Evolutionary conservation across 2,888 invertebrate species (phyloP), one percentile per base, ranked within the genome.

Genomic region (Ochlodes sylvanus): DNA sequence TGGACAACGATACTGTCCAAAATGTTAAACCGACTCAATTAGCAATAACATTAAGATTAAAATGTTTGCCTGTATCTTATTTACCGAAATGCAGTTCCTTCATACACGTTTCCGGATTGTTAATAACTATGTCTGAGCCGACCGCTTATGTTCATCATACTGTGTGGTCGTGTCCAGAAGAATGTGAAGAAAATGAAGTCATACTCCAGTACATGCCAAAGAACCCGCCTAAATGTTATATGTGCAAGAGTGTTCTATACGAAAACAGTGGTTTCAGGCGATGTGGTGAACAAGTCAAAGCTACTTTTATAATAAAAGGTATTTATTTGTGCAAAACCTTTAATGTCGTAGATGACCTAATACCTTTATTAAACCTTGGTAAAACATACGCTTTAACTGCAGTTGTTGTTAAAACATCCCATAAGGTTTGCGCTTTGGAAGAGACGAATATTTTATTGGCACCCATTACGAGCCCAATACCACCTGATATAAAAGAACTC

Each of bases 101-200:
- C 9, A 54, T 7, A 54, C 14, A 71, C 75, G 10, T 81, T 83
- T 65, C 77, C 82, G 90, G 91, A 0, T 71, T 85, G 42, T 82
- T 93, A 34, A 68, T 89, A 64, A 76, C 79, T 21, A 67, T 86
- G 50, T 82, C 89, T 0, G 90, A 89, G 72, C 83, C 87, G 2
- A 78, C 77, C 17, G 83, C 78, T 54, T 89, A 88, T 68, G 87
- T 88, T 15, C 85, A 84, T 68, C 92, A 93, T 72, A 85, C 90
- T 0, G 89, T 93, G 55, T 92, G 92, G 92, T 86, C 87, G 0
- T 93, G 93, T 68, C 90, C 89, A n/a, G 92, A 93, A 76, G 86
- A 91, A 70, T 93, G 93, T 71, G 90, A 92, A 71, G 85, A 84
- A 2, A 92, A 81, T 69, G 91, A 92, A 77, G 81, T 89, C 6